phyloP scores from a whole-genome alignment of 1,140 invertebrate genomes.

The Drosophila obscura region DNA sequence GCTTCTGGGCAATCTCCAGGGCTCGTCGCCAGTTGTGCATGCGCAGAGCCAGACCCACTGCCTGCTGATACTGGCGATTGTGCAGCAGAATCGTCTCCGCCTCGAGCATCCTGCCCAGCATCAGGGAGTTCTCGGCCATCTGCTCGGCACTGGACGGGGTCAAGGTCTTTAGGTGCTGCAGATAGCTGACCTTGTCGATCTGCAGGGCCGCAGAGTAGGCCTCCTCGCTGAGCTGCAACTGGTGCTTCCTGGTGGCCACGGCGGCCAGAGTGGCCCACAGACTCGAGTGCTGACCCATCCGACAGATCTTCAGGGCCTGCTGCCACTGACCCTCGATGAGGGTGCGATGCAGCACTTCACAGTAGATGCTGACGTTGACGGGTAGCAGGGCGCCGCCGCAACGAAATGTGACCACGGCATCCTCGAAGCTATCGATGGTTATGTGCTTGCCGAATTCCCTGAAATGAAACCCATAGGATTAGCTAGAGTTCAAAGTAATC shows the following conservation, averaged over 20 bases:
- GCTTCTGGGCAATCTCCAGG: slow-evolving; percentile 92
- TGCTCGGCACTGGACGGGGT: slow-evolving; percentile 86
- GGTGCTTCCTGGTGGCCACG: slow-evolving; percentile 90
- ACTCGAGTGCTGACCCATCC: slow-evolving; percentile 87
- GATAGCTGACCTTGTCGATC: slow-evolving; percentile 95
- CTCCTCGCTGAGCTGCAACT: slow-evolving; percentile 93
- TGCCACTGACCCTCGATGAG: slow-evolving; percentile 79
- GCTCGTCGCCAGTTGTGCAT: slow-evolving; percentile 95
- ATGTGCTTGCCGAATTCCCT: slow-evolving; percentile 87
- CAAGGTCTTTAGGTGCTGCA: slow-evolving; percentile 90
- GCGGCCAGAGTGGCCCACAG: slow-evolving; percentile 95
- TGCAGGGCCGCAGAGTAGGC: slow-evolving; percentile 95
- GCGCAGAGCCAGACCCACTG: slow-evolving; percentile 92
- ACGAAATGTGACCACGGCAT: slow-evolving; percentile 85
- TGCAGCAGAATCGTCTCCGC: slow-evolving; percentile 93
- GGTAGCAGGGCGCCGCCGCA: slow-evolving; percentile 72
- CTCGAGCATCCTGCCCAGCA: slow-evolving; percentile 91
- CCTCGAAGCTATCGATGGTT: slow-evolving; percentile 91
- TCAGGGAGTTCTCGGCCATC: slow-evolving; percentile 91
- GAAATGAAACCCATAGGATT: not conserved
- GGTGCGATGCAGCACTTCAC: slow-evolving; percentile 75
- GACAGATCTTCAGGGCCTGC: slow-evolving; percentile 75
- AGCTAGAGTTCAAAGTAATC: slow-evolving; percentile 9
- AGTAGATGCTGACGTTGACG: slow-evolving; percentile 73
- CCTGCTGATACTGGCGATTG: slow-evolving; percentile 90